Base-by-base conservation (phyloP, 2,888 invertebrate genomes). In the Meteorus colon region DNA sequence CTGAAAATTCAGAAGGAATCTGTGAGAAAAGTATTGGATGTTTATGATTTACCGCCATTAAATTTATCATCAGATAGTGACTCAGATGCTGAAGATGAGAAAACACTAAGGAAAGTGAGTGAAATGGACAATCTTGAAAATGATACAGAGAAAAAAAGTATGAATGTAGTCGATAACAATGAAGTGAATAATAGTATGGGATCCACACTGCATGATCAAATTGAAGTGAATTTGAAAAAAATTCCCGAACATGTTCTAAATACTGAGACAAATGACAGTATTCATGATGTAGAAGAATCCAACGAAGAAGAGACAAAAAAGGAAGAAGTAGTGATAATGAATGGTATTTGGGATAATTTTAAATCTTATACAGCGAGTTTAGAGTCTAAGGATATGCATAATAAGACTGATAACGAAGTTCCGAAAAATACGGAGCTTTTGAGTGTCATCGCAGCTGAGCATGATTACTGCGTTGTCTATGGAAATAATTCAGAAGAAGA, bases 1-100 rank as follows among this genome's bases (percentile, higher is more conserved):
- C 86, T 83, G 81, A 86, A 82, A 78, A 77, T 78, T 29, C 79
- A 82, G 41, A 83, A 90, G 37, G 91, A 92, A 80, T 84, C 87
- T 5, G 80, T 85, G 12, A 89, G 86, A 71, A 89, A 86, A 75
- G 92, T 92, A 71, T 92, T 93, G 4, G 94, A 94, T 85, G 91
- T 94, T 1, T 91, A 92, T 79, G 93, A 96, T 90, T 90, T 96
- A 73, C 96, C 96, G 3, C 96, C 95, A 2, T 90, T 96, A 60
- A 96, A 96, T 91, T 91, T 96, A 60, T 91, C 91, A 1, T 96
- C 96, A 0, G 96, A 96, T 84, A 96, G 96, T 87, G 96, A 96
- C 83, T 95, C 94, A 79, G 95, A 95, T 79, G 92, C 90, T 2
- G 94, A 93, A 31, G 90, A 89, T 4, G 80, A 82, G n/a, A 76